Conservation (phyloP, 2,113 vertebrate species). For the Hemiprocne comata region DNA sequence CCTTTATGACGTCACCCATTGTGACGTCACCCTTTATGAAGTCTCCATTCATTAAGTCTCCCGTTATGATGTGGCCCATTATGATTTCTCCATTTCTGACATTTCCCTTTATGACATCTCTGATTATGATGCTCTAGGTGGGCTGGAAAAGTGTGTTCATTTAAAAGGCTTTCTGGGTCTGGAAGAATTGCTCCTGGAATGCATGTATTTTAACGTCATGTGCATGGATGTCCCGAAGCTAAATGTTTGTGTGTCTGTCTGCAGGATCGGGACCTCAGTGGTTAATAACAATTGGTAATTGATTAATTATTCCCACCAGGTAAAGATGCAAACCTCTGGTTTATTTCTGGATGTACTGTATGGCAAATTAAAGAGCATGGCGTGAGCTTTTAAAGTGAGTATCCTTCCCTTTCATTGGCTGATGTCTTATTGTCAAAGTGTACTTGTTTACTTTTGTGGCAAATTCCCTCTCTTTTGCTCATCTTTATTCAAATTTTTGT, state of each 20-base stretch:
- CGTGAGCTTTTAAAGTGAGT: background rate
- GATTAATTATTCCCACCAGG: constrained; percentile 57
- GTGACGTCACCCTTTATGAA: too few species aligned
- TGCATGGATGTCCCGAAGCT: background rate
- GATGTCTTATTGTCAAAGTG: background rate
- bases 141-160: background rate
- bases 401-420: background rate
- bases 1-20: too few species aligned
- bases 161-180: background rate
- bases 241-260: background rate
- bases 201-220: background rate
- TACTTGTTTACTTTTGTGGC: background rate
- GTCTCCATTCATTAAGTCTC: too few species aligned
- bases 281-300: constrained; percentile 53
- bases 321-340: constrained; percentile 19
- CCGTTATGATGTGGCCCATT: too few species aligned
- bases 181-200: background rate
- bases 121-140: rapidly evolving
- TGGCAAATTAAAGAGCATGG: background rate
- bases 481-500: background rate
- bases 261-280: constrained; percentile 4
- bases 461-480: rapidly evolving
- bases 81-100: too few species aligned
- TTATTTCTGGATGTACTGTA: background rate
- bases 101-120: too few species aligned